Evolutionary conservation across 2,113 vertebrate species (phyloP).

Genomic region (Pseudonaja textilis): DNA sequence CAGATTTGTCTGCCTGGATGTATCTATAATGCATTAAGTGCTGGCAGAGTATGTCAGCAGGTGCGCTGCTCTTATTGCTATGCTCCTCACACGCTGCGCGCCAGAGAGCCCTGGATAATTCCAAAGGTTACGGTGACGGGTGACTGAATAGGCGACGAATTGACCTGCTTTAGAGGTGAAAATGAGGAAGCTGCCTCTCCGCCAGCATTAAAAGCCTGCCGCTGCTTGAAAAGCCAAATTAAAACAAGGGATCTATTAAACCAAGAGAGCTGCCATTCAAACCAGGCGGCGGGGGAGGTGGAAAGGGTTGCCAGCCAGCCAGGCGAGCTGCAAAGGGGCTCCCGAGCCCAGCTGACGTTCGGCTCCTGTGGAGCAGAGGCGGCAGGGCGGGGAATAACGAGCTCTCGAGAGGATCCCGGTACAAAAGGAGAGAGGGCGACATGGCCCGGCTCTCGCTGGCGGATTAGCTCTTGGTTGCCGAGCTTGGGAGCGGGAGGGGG

Average conservation of each 20-base stretch:
- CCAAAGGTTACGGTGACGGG: neutral
- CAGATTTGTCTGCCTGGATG: neutral
- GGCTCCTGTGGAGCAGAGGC: neutral
- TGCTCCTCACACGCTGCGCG: conserved; percentile 8
- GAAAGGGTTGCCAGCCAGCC: neutral
- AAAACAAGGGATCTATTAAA: neutral
- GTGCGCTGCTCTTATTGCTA: conserved; percentile 49
- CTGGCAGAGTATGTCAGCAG: conserved; percentile 40
- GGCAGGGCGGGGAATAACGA: neutral
- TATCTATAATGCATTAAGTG: conserved; percentile 31
- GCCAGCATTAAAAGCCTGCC: neutral
- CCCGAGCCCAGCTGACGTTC: neutral
- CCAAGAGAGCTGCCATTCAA: neutral
- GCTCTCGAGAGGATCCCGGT: neutral
- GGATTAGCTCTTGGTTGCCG: neutral
- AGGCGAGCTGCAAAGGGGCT: neutral
- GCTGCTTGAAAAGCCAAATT: conserved; percentile 24
- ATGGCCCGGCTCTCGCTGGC: neutral
- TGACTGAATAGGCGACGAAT: conserved; percentile 10
- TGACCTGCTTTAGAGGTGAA: neutral
- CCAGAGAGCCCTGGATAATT: neutral
- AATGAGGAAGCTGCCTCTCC: conserved; percentile 7
- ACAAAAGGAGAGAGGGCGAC: neutral
- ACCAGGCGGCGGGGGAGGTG: neutral
- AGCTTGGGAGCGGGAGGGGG: neutral